These are phyloP conservation scores for Lathamus discolor DNA, from an alignment of 2,113 vertebrate genomes.

Conservation along the genomic window DNA sequence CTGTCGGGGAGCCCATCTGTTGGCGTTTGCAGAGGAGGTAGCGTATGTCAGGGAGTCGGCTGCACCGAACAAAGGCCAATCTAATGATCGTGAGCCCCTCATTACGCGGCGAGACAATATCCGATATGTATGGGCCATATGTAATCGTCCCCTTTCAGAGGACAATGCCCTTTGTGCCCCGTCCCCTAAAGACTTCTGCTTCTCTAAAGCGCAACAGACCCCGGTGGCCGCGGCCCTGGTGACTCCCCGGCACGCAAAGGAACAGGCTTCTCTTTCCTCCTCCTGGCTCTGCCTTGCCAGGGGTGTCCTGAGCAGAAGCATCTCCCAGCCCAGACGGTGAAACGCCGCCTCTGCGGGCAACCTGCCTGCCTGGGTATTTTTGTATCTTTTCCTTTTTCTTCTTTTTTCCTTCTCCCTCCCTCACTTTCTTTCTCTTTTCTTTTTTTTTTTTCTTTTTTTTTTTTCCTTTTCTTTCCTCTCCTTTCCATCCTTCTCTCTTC, in stretches of 20 bases:
- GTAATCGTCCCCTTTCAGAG: conserved; percentile 90
- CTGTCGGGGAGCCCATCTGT: conserved; percentile 90
- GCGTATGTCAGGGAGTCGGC: conserved; percentile 93
- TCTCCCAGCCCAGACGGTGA: neutral
- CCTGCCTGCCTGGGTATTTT: neutral
- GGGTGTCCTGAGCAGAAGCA: neutral
- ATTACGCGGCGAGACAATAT: conserved; percentile 89
- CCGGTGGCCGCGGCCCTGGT: conserved; percentile 28
- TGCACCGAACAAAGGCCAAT: conserved; percentile 81
- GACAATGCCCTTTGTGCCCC: conserved; percentile 86
- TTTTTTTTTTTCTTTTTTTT: neutral
- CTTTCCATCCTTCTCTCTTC: too few species aligned
- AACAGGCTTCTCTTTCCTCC: neutral
- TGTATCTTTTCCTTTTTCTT: neutral
- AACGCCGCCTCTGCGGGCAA: neutral
- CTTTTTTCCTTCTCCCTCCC: too few species aligned
- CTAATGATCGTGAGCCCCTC: conserved; percentile 82
- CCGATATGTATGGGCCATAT: conserved; percentile 85
- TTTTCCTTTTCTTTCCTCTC: accelerated
- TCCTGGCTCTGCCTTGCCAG: neutral
- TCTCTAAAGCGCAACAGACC: conserved; percentile 82
- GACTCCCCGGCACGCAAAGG: conserved; percentile 3
- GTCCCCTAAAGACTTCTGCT: conserved; percentile 74
- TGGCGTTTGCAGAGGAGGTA: conserved; percentile 86
- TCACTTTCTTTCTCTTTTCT: too few species aligned